Evolutionary conservation across 2,113 vertebrate species (phyloP).

Genomic region (Phycodurus eques): DNA sequence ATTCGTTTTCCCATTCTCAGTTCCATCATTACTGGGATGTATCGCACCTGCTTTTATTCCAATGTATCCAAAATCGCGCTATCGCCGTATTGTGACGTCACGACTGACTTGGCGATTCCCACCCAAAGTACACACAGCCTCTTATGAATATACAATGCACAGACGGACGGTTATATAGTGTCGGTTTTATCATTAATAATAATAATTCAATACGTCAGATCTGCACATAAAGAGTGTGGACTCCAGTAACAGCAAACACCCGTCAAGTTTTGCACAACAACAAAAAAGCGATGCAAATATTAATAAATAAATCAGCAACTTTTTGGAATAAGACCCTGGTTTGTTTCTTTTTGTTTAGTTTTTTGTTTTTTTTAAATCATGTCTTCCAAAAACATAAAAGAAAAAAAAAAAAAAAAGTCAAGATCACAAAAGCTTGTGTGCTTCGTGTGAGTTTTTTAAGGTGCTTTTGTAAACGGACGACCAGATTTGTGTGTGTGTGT

Average conservation of each 20-base stretch:
- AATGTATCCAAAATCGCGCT: no score
- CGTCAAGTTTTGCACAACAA: slow-evolving; percentile 68
- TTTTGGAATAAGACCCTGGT: slow-evolving; percentile 78
- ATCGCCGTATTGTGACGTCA: no score
- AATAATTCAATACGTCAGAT: slow-evolving; percentile 75
- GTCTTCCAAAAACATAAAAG: neutral
- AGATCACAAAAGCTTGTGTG: slow-evolving; percentile 73
- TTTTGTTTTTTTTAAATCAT: neutral
- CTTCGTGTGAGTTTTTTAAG: slow-evolving; percentile 75
- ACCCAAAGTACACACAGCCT: slow-evolving; percentile 20
- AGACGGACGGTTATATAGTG: slow-evolving; percentile 60
- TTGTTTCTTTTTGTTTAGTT: slow-evolving; percentile 56
- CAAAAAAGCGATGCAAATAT: slow-evolving; percentile 66
- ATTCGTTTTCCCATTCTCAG: neutral
- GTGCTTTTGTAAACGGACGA: slow-evolving; percentile 76
- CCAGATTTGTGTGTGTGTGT: slow-evolving; percentile 47
- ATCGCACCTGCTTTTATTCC: neutral
- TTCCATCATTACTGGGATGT: neutral
- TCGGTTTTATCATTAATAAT: slow-evolving; percentile 24
- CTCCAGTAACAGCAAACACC: slow-evolving; percentile 74
- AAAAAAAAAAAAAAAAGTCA: slow-evolving; percentile 58
- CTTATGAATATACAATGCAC: slow-evolving; percentile 62
- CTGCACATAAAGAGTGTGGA: slow-evolving; percentile 59
- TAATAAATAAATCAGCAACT: slow-evolving; percentile 75
- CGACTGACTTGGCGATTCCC: neutral